phyloP scores from a whole-genome alignment of 2,797 vertebrate species.

The Girardinus metallicus region DNA sequence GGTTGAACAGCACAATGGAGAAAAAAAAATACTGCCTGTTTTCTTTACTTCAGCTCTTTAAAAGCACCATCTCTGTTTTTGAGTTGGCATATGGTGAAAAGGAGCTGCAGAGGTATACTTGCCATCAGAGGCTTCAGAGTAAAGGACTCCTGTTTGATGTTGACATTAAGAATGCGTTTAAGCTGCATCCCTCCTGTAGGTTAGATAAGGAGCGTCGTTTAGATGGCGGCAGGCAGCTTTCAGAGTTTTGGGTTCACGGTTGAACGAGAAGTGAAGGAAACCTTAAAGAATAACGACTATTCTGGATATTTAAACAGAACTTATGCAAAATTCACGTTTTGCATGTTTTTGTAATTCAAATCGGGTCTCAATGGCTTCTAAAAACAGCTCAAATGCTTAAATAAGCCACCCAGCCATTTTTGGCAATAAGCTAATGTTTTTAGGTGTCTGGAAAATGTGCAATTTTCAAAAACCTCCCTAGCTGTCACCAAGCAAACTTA shows the following conservation, averaged over 20 bases:
- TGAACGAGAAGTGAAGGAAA: conserved; percentile 33
- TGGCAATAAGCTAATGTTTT: no score
- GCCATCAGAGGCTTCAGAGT: conserved; percentile 50
- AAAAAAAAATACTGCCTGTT: conserved; percentile 42
- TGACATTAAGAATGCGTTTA: conserved; percentile 63
- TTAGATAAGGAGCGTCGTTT: conserved; percentile 55
- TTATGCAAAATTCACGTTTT: no score
- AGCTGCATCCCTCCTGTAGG: conserved; percentile 39
- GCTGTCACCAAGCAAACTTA: no score
- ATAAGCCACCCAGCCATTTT: no score
- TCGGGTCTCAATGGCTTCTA: no score
- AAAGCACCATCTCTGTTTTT: conserved; percentile 6
- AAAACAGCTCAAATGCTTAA: no score
- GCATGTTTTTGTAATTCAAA: no score
- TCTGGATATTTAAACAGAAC: not conserved
- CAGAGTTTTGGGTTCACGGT: conserved; percentile 56
- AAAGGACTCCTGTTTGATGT: conserved; percentile 49
- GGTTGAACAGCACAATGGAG: conserved; percentile 32
- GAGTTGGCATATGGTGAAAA: conserved; percentile 2
- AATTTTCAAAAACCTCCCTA: no score
- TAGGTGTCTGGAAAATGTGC: no score
- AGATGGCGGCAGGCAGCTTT: conserved; percentile 57
- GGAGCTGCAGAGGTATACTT: conserved; percentile 24
- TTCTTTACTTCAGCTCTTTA: conserved; percentile 31
- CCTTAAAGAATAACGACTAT: not conserved